Base-by-base conservation (phyloP, 2,888 invertebrate genomes). In the Eristalis tenax region DNA sequence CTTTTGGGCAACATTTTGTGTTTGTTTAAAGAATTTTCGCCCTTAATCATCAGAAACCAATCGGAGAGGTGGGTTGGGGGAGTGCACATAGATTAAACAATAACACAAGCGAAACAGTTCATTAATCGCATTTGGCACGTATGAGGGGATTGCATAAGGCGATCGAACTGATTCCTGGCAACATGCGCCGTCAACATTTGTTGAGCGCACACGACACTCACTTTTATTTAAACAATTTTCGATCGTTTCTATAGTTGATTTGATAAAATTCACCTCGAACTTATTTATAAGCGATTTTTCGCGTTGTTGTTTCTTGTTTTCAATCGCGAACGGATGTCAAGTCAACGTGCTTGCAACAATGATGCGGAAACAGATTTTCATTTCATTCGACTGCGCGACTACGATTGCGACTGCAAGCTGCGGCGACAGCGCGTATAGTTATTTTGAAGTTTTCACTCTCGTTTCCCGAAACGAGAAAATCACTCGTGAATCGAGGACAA, bases 331-430 rank as follows among this genome's bases (percentile, higher is more conserved):
- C 63, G 13, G n/a, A 23, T 56, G 18, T 38, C 32, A 32, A 18
- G 63, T 63, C 22, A 2, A 63, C 8, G 32, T 11, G 1, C 18
- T 70, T 40, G 86, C 82, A 82, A 86, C 86, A 86, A 75, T 82
- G 86, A 78, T 83, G 86, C 86, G 78, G 86, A 82, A 86, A 79
- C 86, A 71, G 50, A 69, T 64, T 76, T 69, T 69, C 69, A 70
- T 75, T 68, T 61, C 59, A 73, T 73, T 77, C n/a, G 65, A 59
- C 65, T 50, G 26, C 32, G 32, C 32, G 32, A 32, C 32, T 32
- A 1, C 32, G 32, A 8, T 10, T 32, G 32, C 32, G 32, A 32
- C 32, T 32, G 32, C 32, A 32, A 8, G 32, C 8, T 8, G 32
- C 32, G 32, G 10, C 57, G 38, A 18, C 56, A 18, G 56, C 22